Evolutionary conservation across 2,113 vertebrate species (phyloP).

Genomic region (Podarcis cretensis): DNA sequence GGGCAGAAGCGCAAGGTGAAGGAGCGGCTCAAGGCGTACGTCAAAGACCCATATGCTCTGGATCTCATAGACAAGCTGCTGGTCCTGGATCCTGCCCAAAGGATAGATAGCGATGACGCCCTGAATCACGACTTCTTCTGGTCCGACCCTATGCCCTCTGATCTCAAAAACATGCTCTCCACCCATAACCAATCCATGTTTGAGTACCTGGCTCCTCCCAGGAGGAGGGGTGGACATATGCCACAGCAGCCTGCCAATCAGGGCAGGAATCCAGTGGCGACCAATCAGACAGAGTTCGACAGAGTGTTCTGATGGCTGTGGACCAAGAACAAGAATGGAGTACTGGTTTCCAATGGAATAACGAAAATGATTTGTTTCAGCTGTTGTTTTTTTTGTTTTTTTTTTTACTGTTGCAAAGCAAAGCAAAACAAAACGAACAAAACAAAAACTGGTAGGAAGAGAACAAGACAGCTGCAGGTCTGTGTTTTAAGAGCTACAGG

Average conservation of each 20-base stretch:
- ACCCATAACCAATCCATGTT: conserved; percentile 99
- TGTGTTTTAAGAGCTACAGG: not conserved
- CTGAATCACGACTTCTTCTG: conserved; percentile 99
- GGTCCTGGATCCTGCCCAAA: conserved; percentile 92
- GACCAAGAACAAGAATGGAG: not conserved
- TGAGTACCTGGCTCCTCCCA: conserved; percentile 93
- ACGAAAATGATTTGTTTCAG: not conserved
- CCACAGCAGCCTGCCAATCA: conserved; percentile 94
- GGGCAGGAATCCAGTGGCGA: conserved; percentile 90
- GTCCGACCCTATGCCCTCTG: conserved; percentile 98
- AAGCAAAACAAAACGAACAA: too few relatives aligned
- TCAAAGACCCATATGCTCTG: conserved; percentile 93
- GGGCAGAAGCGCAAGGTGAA: conserved; percentile 98
- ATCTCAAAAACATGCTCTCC: conserved; percentile 98
- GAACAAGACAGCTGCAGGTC: not conserved
- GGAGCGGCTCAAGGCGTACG: conserved; percentile 96
- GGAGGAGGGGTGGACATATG: conserved; percentile 91
- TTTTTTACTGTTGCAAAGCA: too few relatives aligned
- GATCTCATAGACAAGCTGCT: conserved; percentile 97
- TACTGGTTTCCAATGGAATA: fast-evolving
- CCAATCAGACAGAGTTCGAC: conserved; percentile 96
- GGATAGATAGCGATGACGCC: conserved; percentile 93
- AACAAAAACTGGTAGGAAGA: not conserved
- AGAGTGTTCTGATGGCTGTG: conserved; percentile 85
- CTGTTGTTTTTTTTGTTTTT: not conserved